phyloP scores from a whole-genome alignment of 2,888 invertebrate species.

The Malthinus flaveolus region DNA sequence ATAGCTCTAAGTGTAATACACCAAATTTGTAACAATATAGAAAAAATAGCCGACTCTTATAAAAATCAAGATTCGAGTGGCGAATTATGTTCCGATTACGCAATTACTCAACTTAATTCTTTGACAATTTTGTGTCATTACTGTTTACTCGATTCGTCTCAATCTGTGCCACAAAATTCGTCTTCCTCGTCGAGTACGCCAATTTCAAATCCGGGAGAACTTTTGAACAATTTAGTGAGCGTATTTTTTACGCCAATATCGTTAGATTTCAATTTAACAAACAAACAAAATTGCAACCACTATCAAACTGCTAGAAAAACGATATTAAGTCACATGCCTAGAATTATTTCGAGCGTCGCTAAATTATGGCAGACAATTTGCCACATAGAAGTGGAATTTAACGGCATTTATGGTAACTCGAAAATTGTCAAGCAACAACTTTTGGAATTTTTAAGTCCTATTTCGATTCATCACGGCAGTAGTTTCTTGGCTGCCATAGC shows the following conservation, averaged over 20 bases:
- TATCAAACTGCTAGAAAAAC: constrained; percentile 68
- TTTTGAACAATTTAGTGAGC: constrained; percentile 79
- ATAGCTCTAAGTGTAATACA: constrained; percentile 78
- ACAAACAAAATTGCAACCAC: constrained; percentile 51
- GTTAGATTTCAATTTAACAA: constrained; percentile 46
- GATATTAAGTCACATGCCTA: constrained; percentile 77
- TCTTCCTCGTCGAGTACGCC: constrained; percentile 48
- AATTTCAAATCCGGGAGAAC: constrained; percentile 67
- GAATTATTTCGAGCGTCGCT: constrained; percentile 79
- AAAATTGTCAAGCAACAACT: constrained; percentile 77
- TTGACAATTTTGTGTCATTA: constrained; percentile 79
- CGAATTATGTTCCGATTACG: constrained; percentile 74
- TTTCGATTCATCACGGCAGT: constrained; percentile 79
- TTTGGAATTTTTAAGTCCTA: constrained; percentile 80
- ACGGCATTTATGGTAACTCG: constrained; percentile 62
- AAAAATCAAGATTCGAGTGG: constrained; percentile 49
- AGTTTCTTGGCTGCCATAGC: constrained; percentile 82
- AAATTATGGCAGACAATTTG: constrained; percentile 76
- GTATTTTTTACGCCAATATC: constrained; percentile 72
- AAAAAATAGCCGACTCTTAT: constrained; percentile 56
- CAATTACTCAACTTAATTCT: constrained; percentile 76
- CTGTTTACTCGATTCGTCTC: constrained; percentile 70
- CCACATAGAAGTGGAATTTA: constrained; percentile 54
- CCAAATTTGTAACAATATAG: constrained; percentile 76
- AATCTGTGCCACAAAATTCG: constrained; percentile 49